phyloP scores from a whole-genome alignment of 1,140 invertebrate genomes.

The Drosophila lini region DNA sequence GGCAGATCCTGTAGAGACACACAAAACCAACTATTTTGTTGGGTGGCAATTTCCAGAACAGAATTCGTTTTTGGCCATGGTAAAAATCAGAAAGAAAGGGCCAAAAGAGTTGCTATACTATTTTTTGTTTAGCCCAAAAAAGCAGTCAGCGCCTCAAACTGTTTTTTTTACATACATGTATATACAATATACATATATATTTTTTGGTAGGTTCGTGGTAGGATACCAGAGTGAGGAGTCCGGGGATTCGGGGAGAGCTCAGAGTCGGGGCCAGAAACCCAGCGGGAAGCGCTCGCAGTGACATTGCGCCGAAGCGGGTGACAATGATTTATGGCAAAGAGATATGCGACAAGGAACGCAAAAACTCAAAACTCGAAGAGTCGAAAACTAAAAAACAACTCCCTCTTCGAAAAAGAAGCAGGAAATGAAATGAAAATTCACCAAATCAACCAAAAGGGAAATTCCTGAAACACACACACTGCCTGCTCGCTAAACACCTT shows the following conservation, averaged over 20 bases:
- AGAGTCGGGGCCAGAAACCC: conserved; percentile 55
- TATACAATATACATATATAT: neutral
- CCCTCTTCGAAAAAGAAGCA: conserved; percentile 21
- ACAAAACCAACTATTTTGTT: conserved; percentile 1
- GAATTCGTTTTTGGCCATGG: conserved; percentile 36
- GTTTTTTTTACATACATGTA: conserved; percentile 12
- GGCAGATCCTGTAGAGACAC: neutral
- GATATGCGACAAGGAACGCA: conserved; percentile 82
- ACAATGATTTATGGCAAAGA: conserved; percentile 84
- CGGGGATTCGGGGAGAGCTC: conserved; percentile 7
- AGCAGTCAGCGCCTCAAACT: conserved; percentile 28
- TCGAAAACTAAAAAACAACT: conserved; percentile 45
- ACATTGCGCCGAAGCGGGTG: conserved; percentile 83
- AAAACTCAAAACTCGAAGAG: conserved; percentile 64
- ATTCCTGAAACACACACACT: conserved; percentile 12
- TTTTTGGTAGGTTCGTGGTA: conserved; percentile 36
- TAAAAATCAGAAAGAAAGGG: conserved; percentile 16
- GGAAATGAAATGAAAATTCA: conserved; percentile 26
- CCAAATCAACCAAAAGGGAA: conserved; percentile 19
- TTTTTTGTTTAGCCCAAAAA: conserved; percentile 16
- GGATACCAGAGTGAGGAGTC: conserved; percentile 15
- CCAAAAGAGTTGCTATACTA: conserved; percentile 18
- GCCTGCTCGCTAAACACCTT: conserved; percentile 41
- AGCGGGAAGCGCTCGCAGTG: conserved; percentile 81
- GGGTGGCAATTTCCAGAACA: conserved; percentile 58